Conservation (phyloP, 2,888 invertebrate genomes). For the Diogma glabrata region DNA sequence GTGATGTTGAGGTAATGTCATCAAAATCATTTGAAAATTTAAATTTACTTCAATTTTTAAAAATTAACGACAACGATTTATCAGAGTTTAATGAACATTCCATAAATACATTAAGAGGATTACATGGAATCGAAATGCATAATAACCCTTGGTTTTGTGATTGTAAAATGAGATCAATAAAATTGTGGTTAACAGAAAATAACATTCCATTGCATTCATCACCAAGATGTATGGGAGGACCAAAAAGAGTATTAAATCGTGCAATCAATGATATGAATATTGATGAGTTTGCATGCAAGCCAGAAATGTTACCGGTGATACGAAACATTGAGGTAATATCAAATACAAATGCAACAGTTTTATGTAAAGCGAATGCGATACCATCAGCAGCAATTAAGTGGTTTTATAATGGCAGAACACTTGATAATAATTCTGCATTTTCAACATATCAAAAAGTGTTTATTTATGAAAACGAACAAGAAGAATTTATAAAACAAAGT, state of each 20-base stretch:
- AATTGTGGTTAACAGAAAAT: conserved; percentile 48
- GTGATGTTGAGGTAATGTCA: conserved; percentile 59
- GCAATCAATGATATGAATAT: conserved; percentile 56
- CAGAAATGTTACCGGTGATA: conserved; percentile 54
- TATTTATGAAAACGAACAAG: conserved; percentile 54
- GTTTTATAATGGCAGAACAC: conserved; percentile 64
- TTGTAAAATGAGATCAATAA: conserved; percentile 60
- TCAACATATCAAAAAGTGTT: conserved; percentile 57
- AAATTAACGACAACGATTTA: conserved; percentile 62
- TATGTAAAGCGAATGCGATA: conserved; percentile 61
- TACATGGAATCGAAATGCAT: conserved; percentile 62
- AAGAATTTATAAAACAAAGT: conserved; percentile 51
- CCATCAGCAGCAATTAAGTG: conserved; percentile 65
- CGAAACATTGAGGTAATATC: conserved; percentile 58
- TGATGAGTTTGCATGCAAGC: conserved; percentile 69
- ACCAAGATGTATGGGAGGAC: conserved; percentile 56
- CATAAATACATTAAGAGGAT: conserved; percentile 51
- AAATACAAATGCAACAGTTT: conserved; percentile 66
- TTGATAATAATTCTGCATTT: conserved; percentile 59
- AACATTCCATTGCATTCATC: conserved; percentile 46
- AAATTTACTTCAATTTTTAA: conserved; percentile 57
- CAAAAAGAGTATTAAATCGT: conserved; percentile 49
- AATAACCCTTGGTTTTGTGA: conserved; percentile 75
- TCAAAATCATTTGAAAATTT: conserved; percentile 58
- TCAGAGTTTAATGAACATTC: conserved; percentile 51